Base-by-base conservation (phyloP, 2,888 invertebrate species). In the Mellilla xanthometata region DNA sequence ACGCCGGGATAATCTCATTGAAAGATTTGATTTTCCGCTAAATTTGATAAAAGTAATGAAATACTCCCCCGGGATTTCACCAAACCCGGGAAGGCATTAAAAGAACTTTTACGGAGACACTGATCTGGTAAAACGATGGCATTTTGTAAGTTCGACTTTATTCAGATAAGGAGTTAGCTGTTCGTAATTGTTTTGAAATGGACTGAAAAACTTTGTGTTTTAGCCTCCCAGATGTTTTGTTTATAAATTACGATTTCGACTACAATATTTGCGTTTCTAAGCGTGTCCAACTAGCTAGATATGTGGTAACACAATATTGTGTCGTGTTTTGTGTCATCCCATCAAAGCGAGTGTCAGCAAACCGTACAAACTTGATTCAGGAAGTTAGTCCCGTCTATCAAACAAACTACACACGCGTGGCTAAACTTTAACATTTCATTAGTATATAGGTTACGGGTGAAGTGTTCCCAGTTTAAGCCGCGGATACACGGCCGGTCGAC, bases 21-120 rank as follows among this genome's bases (percentile, higher is more conserved):
- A 84, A 83, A 79, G 84, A 88, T 86, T 87, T 86, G 86, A 87
- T 87, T 86, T 87, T 87, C 84, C 81, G 78, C 81, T 80, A 87
- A 88, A 88, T 87, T 87, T 80, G 80, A 86, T 86, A 80, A 81
- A 81, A 83, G 86, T 85, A 86, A 86, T 85, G 82, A 85, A 86
- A 87, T 81, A 80, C 78, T 76, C 79, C 69, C 68, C 59, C 64
- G 70, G 67, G 72, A 75, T 70, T 68, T 64, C 60, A 60, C 59
- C 60, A 54, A 61, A 62, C 52, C 56, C 60, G 52, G 49, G 49
- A 59, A 69, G 65, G 68, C 63, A 68, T 68, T 67, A 66, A 65
- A 65, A 69, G 65, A 68, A 68, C 71, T 76, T 74, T 67, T 59
- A 50, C 51, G 53, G 56, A 47, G 54, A 59, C 62, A 69, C 47